These are phyloP conservation scores for Lontra canadensis DNA, from an alignment of 2,113 vertebrate genomes.

Conservation along the genomic window DNA sequence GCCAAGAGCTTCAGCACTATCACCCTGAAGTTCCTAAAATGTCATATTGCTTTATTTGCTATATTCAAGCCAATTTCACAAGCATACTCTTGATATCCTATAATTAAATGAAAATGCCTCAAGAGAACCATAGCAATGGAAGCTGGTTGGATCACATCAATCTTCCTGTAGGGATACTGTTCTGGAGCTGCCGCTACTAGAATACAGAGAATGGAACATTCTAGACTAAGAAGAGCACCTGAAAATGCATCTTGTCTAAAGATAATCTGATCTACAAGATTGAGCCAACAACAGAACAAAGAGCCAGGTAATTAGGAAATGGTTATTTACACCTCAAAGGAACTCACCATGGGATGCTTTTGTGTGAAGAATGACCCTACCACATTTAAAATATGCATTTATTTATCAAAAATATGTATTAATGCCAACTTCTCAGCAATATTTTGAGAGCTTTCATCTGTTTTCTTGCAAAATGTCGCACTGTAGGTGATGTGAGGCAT, in stretches of 20 bases:
- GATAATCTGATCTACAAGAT: background rate
- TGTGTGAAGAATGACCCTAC: background rate
- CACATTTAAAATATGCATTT: background rate
- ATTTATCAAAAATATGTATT: background rate
- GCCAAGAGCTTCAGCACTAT: rapidly evolving
- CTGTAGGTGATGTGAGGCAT: background rate
- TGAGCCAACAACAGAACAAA: background rate
- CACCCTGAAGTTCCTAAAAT: background rate
- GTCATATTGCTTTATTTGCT: background rate
- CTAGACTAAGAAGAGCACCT: background rate
- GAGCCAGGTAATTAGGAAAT: background rate
- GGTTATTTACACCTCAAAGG: background rate
- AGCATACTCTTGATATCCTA: background rate
- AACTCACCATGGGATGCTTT: background rate
- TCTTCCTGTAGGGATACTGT: background rate
- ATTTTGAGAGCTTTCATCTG: background rate
- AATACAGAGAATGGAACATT: background rate
- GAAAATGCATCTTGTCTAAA: background rate
- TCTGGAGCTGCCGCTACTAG: background rate
- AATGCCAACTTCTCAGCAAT: background rate
- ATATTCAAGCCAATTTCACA: slow-evolving; percentile 9
- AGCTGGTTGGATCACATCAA: background rate
- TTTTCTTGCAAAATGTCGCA: background rate
- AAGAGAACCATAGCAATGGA: background rate
- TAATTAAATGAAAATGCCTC: background rate